phyloP scores from a whole-genome alignment of 2,113 vertebrate genomes.

The Sitta europaea region DNA sequence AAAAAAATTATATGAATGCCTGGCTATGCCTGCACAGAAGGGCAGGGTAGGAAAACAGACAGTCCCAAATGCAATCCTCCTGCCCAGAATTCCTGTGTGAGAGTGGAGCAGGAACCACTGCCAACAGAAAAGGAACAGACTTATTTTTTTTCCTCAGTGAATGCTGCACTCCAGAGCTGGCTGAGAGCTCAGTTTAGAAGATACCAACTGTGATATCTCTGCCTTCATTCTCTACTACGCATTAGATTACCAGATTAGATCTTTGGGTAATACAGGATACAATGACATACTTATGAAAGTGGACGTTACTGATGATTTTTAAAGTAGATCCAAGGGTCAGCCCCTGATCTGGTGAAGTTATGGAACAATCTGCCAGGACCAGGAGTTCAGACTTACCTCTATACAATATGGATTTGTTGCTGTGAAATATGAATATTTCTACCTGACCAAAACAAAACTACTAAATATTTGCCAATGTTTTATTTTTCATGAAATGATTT shows the following conservation, averaged over 20 bases:
- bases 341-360: not conserved
- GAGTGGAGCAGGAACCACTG: not conserved
- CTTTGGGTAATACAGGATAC: not conserved
- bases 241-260: constrained; percentile 10
- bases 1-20: not conserved
- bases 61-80: not conserved
- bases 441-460: not conserved
- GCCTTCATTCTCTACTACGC: not conserved
- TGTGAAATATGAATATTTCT: not conserved
- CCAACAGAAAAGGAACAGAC: not conserved
- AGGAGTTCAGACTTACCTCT: not conserved
- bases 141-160: not conserved
- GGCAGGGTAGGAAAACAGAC: not conserved
- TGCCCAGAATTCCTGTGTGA: not conserved
- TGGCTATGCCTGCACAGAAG: not conserved
- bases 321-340: not conserved
- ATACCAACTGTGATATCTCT: not conserved
- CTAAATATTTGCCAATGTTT: not conserved
- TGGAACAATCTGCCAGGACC: not conserved
- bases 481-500: not conserved
- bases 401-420: not conserved
- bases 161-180: not conserved
- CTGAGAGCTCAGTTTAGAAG: not conserved
- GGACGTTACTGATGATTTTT: not conserved
- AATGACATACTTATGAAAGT: not conserved